phyloP scores from a whole-genome alignment of 2,797 vertebrate genomes.

The Graptemys geographica region DNA sequence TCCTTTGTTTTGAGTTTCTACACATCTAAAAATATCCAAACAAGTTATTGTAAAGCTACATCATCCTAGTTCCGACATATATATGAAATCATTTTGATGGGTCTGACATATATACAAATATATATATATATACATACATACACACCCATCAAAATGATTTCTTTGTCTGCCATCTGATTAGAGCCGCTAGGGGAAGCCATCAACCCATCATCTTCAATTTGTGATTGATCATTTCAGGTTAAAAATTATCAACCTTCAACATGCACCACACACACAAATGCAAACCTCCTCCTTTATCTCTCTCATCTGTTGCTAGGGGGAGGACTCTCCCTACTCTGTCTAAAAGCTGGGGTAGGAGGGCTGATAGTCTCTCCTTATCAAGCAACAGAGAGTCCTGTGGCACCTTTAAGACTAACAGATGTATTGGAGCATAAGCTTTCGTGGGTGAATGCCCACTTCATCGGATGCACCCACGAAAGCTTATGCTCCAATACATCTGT shows the following conservation, averaged over 20 bases:
- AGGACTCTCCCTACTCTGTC: neutral
- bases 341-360: neutral
- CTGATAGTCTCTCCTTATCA: neutral
- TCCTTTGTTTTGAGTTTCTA: neutral
- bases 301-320: neutral
- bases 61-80: neutral
- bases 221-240: slow-evolving; percentile 2
- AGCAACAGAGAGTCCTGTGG: too few relatives aligned
- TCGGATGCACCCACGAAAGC: too few relatives aligned
- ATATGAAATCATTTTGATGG: too few relatives aligned
- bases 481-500: too few relatives aligned
- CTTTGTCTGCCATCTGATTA: neutral
- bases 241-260: slow-evolving; percentile 19
- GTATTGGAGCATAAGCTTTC: too few relatives aligned
- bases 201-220: neutral
- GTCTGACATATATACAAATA: too few relatives aligned
- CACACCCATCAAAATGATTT: neutral
- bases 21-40: neutral
- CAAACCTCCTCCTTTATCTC: neutral
- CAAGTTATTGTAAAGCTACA: neutral
- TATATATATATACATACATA: too few relatives aligned
- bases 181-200: neutral
- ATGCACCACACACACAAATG: neutral
- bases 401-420: too few relatives aligned
- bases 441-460: too few relatives aligned